These are phyloP conservation scores for Chironomus striatipennis DNA, from an alignment of 1,140 invertebrate species.

Conservation along the genomic window DNA sequence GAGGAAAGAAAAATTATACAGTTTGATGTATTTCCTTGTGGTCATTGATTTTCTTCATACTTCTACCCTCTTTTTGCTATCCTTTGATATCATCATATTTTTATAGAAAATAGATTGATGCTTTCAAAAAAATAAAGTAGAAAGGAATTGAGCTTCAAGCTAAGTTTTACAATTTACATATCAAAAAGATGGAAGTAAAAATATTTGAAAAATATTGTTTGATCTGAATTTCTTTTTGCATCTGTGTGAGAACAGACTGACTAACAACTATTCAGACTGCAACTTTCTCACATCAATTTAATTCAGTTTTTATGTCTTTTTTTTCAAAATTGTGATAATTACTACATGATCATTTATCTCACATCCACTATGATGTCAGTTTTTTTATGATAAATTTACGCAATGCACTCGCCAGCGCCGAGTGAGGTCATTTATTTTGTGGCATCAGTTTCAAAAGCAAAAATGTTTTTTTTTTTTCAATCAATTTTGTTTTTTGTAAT, in stretches of 20 bases:
- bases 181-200: background rate
- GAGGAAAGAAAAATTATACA: background rate
- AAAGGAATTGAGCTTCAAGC: background rate
- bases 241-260: background rate
- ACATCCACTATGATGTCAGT: too few relatives aligned
- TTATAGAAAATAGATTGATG: background rate
- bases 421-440: background rate
- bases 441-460: background rate
- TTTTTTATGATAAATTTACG: too few relatives aligned
- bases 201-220: background rate
- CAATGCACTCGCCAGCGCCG: background rate
- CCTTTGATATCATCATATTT: background rate
- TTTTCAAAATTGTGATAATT: conserved; percentile 3
- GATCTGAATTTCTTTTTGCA: background rate
- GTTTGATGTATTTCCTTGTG: background rate
- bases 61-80: background rate
- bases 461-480: background rate
- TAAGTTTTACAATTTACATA: conserved; percentile 2
- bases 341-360: background rate
- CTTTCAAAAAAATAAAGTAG: background rate
- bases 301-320: background rate
- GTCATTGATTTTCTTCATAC: background rate
- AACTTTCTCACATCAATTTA: conserved; percentile 14
- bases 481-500: background rate
- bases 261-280: background rate